Evolutionary conservation across 2,113 vertebrate genomes (phyloP).

Genomic region (Ceratotherium simum): DNA sequence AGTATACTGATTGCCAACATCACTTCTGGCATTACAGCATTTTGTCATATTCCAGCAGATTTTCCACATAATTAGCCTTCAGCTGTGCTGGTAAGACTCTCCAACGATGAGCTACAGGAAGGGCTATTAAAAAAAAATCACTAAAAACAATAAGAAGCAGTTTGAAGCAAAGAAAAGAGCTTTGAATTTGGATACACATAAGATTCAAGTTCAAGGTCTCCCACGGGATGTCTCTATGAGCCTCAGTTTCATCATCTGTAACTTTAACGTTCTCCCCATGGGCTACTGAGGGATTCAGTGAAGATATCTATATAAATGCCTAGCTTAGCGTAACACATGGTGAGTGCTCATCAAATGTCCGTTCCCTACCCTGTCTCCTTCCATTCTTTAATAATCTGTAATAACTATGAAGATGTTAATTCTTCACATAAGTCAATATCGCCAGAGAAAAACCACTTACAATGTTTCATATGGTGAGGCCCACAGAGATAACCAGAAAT

Average conservation of each 20-base stretch:
- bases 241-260: neutral
- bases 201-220: neutral
- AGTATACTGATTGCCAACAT: neutral
- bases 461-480: neutral
- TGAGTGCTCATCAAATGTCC: neutral
- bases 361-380: neutral
- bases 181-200: neutral
- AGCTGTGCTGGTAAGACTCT: neutral
- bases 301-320: neutral
- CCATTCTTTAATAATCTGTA: neutral
- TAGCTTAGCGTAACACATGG: rapidly evolving
- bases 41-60: neutral
- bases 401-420: neutral
- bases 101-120: neutral
- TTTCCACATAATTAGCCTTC: constrained; percentile 47
- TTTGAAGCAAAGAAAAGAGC: neutral
- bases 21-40: neutral
- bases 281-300: no score
- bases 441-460: neutral
- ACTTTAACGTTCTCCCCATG: rapidly evolving
- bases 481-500: neutral
- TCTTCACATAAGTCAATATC: neutral
- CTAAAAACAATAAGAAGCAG: neutral
- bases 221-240: neutral
- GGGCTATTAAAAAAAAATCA: neutral